These are phyloP conservation scores for Agonopterix heracliana DNA, from an alignment of 2,888 invertebrate species.

Conservation along the genomic window DNA sequence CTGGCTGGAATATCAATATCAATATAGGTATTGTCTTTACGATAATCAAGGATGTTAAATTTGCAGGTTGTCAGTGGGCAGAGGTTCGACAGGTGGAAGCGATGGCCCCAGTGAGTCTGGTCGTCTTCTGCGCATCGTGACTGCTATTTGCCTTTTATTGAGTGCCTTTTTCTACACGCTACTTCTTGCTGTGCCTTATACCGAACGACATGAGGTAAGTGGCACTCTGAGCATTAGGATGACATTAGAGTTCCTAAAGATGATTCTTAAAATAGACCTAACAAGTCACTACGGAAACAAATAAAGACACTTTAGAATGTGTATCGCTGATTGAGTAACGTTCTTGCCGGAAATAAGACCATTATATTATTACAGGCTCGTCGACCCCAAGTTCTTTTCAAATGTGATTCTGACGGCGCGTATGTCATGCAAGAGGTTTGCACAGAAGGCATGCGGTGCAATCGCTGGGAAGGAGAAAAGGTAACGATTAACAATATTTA, in stretches of 20 bases:
- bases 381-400: constrained; percentile 81
- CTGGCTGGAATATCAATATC: no score
- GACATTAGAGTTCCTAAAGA: no score
- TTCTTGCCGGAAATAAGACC: no score
- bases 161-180: constrained; percentile 82
- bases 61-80: constrained; percentile 61
- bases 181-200: constrained; percentile 80
- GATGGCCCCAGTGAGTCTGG: constrained; percentile 73
- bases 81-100: constrained; percentile 68
- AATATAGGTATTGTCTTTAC: background rate
- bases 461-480: constrained; percentile 77
- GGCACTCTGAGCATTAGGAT: background rate
- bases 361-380: constrained; percentile 52
- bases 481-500: constrained; percentile 23
- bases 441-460: constrained; percentile 63
- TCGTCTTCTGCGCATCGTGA: constrained; percentile 80
- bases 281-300: no score
- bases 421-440: constrained; percentile 85
- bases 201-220: constrained; percentile 74
- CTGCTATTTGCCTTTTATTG: constrained; percentile 80
- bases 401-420: constrained; percentile 82
- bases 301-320: no score
- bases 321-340: no score
- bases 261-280: no score
- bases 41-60: background rate